These are phyloP conservation scores for Elaphurus davidianus DNA, from an alignment of 2,113 vertebrate genomes.

Conservation along the genomic window DNA sequence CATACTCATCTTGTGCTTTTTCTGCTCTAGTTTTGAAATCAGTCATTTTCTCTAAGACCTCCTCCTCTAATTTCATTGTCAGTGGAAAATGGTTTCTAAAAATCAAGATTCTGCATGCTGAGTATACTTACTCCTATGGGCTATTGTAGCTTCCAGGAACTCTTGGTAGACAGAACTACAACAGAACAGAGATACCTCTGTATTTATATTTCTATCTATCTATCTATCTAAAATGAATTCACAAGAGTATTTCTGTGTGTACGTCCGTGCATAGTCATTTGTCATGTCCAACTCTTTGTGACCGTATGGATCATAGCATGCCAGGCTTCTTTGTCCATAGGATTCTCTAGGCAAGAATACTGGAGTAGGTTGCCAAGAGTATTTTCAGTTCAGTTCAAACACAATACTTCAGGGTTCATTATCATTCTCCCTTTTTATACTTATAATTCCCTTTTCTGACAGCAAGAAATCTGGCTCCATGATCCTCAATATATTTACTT, in stretches of 20 bases:
- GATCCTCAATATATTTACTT: not conserved
- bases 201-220: not conserved
- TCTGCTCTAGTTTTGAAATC: not conserved
- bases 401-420: not conserved
- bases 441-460: not conserved
- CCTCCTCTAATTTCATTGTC: not conserved
- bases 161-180: not conserved
- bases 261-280: not conserved
- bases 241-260: not conserved
- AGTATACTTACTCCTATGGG: not conserved
- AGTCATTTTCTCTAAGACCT: not conserved
- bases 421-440: not conserved
- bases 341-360: not conserved
- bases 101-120: not conserved
- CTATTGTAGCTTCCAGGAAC: not conserved
- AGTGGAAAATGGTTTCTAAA: not conserved
- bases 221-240: not conserved
- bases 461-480: not conserved
- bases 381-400: not conserved
- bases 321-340: not conserved
- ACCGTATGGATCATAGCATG: not conserved
- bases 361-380: not conserved
- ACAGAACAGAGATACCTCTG: not conserved
- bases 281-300: not conserved
- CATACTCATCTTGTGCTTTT: not conserved